These are phyloP conservation scores for Achatina immaculata DNA, from an alignment of 1,140 invertebrate genomes.

Conservation along the genomic window DNA sequence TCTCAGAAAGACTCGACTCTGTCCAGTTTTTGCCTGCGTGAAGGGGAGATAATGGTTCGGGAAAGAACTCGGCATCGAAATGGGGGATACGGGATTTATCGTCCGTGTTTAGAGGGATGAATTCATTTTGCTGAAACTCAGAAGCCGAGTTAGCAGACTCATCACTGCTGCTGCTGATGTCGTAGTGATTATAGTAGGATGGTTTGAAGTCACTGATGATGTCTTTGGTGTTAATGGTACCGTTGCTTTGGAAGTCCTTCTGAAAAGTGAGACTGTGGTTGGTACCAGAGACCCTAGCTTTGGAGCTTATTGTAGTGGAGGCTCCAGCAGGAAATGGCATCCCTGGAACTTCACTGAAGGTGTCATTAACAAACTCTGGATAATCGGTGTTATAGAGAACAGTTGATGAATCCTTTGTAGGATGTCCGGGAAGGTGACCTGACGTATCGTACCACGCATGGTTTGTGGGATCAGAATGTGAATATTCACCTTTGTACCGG, in stretches of 20 bases:
- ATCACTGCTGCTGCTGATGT: not conserved
- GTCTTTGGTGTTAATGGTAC: too few species aligned
- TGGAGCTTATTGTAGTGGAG: not conserved
- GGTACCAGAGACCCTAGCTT: not conserved
- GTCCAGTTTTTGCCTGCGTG: not conserved
- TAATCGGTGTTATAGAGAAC: not conserved
- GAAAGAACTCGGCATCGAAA: slow-evolving; percentile 36
- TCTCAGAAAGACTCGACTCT: not conserved
- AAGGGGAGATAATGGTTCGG: not conserved
- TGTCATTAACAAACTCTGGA: not conserved
- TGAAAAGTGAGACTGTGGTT: not conserved
- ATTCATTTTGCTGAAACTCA: slow-evolving; percentile 4
- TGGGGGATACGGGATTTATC: not conserved
- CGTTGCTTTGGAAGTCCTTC: not conserved
- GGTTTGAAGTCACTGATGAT: not conserved
- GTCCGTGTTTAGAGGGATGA: slow-evolving; percentile 24
- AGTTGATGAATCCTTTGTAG: not conserved
- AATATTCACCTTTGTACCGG: not conserved
- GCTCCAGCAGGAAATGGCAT: not conserved
- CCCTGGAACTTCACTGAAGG: not conserved
- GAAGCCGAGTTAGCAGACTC: not conserved
- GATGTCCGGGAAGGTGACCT: too few species aligned
- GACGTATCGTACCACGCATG: not conserved
- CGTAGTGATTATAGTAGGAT: not conserved
- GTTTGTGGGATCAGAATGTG: not conserved